A percentile compares a stretch with the other conserved stretches of the same genome.
phyloP scores from a whole-genome alignment of 2,113 vertebrate species.

The Amphiprion percula region DNA sequence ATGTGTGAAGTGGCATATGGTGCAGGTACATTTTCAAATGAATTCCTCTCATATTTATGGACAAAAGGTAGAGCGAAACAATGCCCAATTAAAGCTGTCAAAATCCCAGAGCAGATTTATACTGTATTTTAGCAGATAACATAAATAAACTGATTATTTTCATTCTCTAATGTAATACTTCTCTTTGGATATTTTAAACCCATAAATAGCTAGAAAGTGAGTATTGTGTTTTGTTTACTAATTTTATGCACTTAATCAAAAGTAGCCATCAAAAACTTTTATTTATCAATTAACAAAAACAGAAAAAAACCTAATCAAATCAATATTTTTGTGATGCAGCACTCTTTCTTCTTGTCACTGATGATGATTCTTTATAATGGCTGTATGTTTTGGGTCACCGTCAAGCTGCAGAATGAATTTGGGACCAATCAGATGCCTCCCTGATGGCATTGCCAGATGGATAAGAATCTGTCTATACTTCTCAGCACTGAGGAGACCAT shows the following conservation, averaged over 20 bases:
- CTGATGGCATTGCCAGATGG: not conserved
- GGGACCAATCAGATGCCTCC: not conserved
- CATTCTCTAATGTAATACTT: not conserved
- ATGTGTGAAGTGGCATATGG: constrained; percentile 52
- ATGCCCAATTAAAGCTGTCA: constrained; percentile 9
- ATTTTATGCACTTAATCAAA: not conserved
- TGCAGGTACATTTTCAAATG: constrained; percentile 54
- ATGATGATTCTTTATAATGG: not conserved
- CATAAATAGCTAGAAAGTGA: not conserved
- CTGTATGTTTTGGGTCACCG: not conserved
- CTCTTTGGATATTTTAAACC: not conserved
- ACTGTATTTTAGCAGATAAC: constrained; percentile 1
- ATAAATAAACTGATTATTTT: constrained; percentile 5
- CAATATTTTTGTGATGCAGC: not conserved
- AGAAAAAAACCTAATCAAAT: not conserved
- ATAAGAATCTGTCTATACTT: constrained; percentile 1
- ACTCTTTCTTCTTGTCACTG: not conserved
- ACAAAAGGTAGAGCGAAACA: constrained; percentile 20
- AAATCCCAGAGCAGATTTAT: constrained; percentile 19
- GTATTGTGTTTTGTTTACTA: not conserved
- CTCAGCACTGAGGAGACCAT: not conserved
- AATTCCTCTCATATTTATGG: constrained; percentile 26
- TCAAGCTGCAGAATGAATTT: not conserved
- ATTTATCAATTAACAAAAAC: not conserved
- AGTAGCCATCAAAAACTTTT: not conserved